These are phyloP conservation scores for Sarcophaga subvicina DNA, from an alignment of 2,888 invertebrate genomes.

Conservation along the genomic window DNA sequence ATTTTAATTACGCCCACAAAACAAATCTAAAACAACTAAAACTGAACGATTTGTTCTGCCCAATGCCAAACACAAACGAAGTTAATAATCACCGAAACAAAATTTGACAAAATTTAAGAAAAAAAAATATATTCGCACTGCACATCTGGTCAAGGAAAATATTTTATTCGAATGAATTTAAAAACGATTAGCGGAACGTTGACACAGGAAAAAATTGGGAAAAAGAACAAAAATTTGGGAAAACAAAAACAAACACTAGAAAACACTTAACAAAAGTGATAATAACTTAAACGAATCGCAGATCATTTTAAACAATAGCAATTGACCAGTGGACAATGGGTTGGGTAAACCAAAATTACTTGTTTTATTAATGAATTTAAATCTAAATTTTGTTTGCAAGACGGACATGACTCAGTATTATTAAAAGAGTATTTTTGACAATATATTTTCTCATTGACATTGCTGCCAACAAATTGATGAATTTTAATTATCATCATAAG, in stretches of 20 bases:
- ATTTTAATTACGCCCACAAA: constrained; percentile 68
- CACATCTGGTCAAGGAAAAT: constrained; percentile 52
- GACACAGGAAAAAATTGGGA: neutral
- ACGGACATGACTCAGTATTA: no score
- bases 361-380: no score
- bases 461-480: no score
- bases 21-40: constrained; percentile 32
- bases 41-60: constrained; percentile 36
- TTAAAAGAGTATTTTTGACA: no score
- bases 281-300: constrained; percentile 56
- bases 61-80: constrained; percentile 15
- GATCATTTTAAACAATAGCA: constrained; percentile 41
- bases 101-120: constrained; percentile 9
- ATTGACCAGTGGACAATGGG: constrained; percentile 40
- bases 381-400: no score
- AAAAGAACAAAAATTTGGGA: constrained; percentile 26
- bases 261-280: constrained; percentile 63
- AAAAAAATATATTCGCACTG: constrained; percentile 57
- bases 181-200: constrained; percentile 65
- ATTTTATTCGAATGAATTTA: constrained; percentile 60
- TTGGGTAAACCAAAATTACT: no score
- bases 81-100: constrained; percentile 42
- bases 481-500: no score
- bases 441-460: no score
- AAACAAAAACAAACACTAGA: constrained; percentile 40